Conservation (phyloP, 2,888 invertebrate genomes). For the Xylota segnis region DNA sequence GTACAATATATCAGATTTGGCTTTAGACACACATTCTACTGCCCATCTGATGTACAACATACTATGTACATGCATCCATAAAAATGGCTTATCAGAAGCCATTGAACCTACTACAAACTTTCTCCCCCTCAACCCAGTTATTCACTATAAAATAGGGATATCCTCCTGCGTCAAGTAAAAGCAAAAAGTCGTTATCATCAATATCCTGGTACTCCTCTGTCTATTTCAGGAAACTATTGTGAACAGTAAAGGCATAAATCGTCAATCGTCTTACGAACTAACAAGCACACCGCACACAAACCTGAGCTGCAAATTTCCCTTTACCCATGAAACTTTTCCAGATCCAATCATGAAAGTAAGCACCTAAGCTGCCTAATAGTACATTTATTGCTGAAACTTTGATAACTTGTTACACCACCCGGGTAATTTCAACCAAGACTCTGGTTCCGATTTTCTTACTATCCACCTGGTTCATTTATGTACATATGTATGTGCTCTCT, state of each 20-base stretch:
- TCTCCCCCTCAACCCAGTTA: neutral
- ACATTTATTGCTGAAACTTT: conserved; percentile 55
- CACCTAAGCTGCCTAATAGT: conserved; percentile 16
- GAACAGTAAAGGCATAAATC: conserved; percentile 47
- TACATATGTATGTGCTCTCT: neutral
- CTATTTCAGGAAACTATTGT: conserved; percentile 14
- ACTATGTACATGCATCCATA: too few species aligned
- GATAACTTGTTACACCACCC: conserved; percentile 44
- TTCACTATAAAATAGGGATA: neutral
- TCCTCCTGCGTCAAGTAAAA: neutral
- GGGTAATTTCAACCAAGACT: neutral
- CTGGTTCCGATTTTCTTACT: neutral
- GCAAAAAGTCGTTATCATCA: neutral
- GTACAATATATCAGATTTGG: too few species aligned
- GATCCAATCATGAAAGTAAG: conserved; percentile 33
- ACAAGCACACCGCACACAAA: conserved; percentile 8
- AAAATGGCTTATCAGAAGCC: too few species aligned
- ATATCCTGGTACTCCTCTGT: neutral
- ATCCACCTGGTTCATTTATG: neutral
- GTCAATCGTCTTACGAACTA: conserved; percentile 29
- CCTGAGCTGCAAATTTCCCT: conserved; percentile 18
- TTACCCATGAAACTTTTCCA: conserved; percentile 2
- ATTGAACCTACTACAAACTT: too few species aligned
- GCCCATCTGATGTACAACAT: too few species aligned
- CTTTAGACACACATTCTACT: too few species aligned